Evolutionary conservation across 2,888 invertebrate genomes (phyloP), one percentile per base, ranked within the genome.

Genomic region (Spatulosminthurus flaviceps): DNA sequence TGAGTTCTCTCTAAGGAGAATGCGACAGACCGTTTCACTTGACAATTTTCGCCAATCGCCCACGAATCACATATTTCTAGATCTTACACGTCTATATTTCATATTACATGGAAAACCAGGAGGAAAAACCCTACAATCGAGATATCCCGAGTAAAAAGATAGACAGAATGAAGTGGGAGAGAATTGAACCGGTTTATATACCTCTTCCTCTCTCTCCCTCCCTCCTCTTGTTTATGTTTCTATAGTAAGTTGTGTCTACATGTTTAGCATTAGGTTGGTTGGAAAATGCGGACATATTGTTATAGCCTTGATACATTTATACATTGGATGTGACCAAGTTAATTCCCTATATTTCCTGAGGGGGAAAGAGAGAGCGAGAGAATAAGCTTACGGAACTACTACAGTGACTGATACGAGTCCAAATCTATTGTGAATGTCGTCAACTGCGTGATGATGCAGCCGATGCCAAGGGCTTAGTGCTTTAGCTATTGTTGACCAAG

Each of bases 401-500:
- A 4, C 51, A 51, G 2, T 51, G 51, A 51, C n/a, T 51, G 34
- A 51, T 51, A 51, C 19, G 7, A 51, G n/a, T 16, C 51, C 19
- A n/a, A 51, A n/a, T 51, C 51, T 51, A 51, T n/a, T 22, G 28
- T 43, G 26, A 60, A 2, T 28, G 41, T 70, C 51, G 51, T 51
- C 51, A 81, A 77, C 74, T 78, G 79, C 78, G 80, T 79, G 77
- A 79, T 79, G 80, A 79, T 80, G 80, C 79, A 74, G 67, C 67
- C 28, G n/a, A 67, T 28, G 67, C 28, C 51, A 13, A 72, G 9
- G 71, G 71, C 71, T 51, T 51, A 51, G 51, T 51, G 51, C 51
- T 51, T 72, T 81, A 80, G 80, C 80, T 80, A 75, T 74, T 84
- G 84, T 84, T 84, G 84, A 83, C 84, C 83, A 82, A 84, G 82